phyloP scores from a whole-genome alignment of 2,797 vertebrate species.

The Lagorchestes hirsutus region DNA sequence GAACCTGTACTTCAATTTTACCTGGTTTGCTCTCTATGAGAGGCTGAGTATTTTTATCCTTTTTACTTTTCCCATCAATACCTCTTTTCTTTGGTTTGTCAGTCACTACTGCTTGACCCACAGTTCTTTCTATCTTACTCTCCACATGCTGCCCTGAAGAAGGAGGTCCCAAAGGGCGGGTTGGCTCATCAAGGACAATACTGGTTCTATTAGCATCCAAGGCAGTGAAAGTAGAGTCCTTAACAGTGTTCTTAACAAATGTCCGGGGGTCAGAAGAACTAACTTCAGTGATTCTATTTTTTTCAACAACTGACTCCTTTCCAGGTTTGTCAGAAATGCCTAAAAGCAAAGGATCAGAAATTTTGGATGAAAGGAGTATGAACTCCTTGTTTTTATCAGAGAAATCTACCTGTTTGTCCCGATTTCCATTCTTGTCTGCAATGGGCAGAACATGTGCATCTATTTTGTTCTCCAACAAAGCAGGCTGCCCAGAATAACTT shows the following conservation, averaged over 20 bases:
- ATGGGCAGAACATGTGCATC: not conserved
- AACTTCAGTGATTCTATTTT: slow-evolving; percentile 63
- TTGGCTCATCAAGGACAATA: not conserved
- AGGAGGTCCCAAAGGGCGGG: slow-evolving; percentile 14
- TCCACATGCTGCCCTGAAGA: slow-evolving; percentile 42
- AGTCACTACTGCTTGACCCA: not conserved
- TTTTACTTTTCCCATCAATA: slow-evolving; percentile 73
- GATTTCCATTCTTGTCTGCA: slow-evolving; percentile 15
- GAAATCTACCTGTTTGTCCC: not conserved
- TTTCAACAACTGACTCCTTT: slow-evolving; percentile 68
- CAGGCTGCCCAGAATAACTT: slow-evolving; percentile 29
- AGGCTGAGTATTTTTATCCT: slow-evolving; percentile 65
- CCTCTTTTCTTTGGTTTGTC: slow-evolving; percentile 71
- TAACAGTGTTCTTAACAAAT: not conserved
- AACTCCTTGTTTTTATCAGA: slow-evolving; percentile 22
- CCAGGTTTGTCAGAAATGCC: slow-evolving; percentile 11
- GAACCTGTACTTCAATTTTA: slow-evolving; percentile 48
- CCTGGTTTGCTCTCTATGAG: slow-evolving; percentile 25
- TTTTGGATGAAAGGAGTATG: rapidly evolving
- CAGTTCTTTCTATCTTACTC: not conserved
- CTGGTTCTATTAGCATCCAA: not conserved
- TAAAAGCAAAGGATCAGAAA: not conserved
- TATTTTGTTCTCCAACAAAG: slow-evolving; percentile 34
- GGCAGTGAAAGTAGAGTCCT: slow-evolving; percentile 42
- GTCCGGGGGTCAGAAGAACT: slow-evolving; percentile 70